Percentiles rank a stretch among this genome's conserved stretches.
Evolutionary conservation across 1,140 invertebrate genomes (phyloP).

Genomic region (Micrasema longulum): DNA sequence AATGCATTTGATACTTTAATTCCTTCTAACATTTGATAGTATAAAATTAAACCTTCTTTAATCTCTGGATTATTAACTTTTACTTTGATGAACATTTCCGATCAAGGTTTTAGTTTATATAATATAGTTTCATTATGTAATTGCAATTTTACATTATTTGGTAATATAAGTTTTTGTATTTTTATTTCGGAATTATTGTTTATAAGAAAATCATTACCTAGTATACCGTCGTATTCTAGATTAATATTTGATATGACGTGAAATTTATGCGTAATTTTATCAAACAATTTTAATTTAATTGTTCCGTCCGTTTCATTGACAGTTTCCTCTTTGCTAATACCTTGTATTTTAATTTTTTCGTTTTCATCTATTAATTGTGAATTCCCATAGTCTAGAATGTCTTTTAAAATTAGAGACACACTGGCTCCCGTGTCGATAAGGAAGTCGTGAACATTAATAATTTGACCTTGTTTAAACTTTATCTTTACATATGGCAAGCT

Average conservation of each 20-base stretch:
- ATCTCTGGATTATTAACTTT: not conserved
- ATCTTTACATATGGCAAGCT: not conserved
- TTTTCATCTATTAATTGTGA: not conserved
- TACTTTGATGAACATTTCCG: not conserved
- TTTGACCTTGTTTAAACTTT: not conserved
- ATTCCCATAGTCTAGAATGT: not conserved
- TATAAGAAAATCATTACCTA: not conserved
- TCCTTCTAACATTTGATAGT: not conserved
- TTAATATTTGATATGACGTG: not conserved
- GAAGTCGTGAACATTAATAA: not conserved
- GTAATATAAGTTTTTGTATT: not conserved
- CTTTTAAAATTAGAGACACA: not conserved
- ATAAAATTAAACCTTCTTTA: not conserved
- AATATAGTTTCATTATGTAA: not conserved
- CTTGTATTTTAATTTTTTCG: not conserved
- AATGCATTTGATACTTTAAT: not conserved
- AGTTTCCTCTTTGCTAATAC: not conserved
- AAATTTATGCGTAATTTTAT: not conserved
- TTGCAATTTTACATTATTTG: not conserved
- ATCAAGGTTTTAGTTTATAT: not conserved
- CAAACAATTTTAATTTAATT: not conserved
- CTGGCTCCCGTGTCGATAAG: not conserved
- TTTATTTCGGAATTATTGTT: not conserved
- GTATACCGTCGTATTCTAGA: not conserved
- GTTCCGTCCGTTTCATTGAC: not conserved